A percentile compares a stretch with the other conserved stretches of the same genome.
Conservation (phyloP, 1,140 invertebrate genomes). For the Pseudomyrmex pallidus region DNA sequence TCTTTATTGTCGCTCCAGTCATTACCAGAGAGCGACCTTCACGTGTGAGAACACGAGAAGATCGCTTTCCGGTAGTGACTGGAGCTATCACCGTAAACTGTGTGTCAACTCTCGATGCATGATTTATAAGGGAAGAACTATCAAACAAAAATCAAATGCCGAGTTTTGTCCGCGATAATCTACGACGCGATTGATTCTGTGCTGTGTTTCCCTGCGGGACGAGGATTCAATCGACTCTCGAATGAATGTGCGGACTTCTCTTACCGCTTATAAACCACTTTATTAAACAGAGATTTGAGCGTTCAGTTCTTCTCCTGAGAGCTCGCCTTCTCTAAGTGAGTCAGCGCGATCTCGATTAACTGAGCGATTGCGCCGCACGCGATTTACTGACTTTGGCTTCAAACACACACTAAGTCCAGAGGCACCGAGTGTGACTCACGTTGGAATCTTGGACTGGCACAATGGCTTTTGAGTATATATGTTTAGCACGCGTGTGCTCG, state of each 20-base stretch:
- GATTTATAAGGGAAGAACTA: constrained; percentile 53
- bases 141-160: constrained; percentile 27
- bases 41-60: background rate
- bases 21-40: constrained; percentile 11
- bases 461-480: constrained; percentile 68
- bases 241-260: background rate
- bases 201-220: background rate
- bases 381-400: constrained; percentile 62
- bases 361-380: constrained; percentile 49
- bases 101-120: constrained; percentile 1
- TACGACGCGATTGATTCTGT: constrained; percentile 1
- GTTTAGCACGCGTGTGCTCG: constrained; percentile 29
- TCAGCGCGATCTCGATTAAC: constrained; percentile 74
- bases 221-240: constrained; percentile 18
- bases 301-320: background rate
- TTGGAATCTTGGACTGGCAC: constrained; percentile 73
- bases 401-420: constrained; percentile 50
- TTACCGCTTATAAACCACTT: constrained; percentile 67
- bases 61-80: too few relatives aligned
- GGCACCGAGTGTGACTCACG: constrained; percentile 71
- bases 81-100: background rate
- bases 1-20: constrained; percentile 10
- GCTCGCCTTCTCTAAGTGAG: constrained; percentile 58
- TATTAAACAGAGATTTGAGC: constrained; percentile 59
- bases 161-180: constrained; percentile 47